phyloP scores from a whole-genome alignment of 2,888 invertebrate species.

The Ormia ochracea region DNA sequence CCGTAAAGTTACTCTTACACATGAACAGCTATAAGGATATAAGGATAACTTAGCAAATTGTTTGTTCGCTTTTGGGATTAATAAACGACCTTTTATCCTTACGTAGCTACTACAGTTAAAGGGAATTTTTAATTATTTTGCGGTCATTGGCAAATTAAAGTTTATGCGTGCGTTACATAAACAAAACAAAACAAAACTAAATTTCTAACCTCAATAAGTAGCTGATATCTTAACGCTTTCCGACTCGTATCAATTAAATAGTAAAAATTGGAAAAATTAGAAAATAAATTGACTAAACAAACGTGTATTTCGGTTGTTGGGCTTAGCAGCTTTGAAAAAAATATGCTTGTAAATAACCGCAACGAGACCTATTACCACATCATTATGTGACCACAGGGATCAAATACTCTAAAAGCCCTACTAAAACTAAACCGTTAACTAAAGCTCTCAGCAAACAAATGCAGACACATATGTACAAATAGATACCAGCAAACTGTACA shows the following conservation, averaged over 20 bases:
- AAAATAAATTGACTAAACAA: slow-evolving; percentile 24
- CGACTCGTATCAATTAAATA: slow-evolving; percentile 3
- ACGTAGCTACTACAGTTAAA: neutral
- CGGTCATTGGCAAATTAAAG: neutral
- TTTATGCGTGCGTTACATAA: neutral
- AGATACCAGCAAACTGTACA: neutral
- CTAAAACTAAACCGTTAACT: slow-evolving; percentile 56
- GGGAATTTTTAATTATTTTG: slow-evolving; percentile 25
- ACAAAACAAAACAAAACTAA: slow-evolving; percentile 10
- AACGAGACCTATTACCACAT: slow-evolving; percentile 70
- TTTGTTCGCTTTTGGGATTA: slow-evolving; percentile 8
- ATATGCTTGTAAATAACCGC: slow-evolving; percentile 60
- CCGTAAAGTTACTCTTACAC: neutral
- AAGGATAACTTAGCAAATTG: neutral
- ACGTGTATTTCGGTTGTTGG: slow-evolving; percentile 2
- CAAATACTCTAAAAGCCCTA: slow-evolving; percentile 61
- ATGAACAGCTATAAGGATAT: neutral
- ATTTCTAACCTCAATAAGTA: slow-evolving; percentile 23
- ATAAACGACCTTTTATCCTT: neutral
- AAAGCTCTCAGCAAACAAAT: slow-evolving; percentile 35
- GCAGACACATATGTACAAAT: neutral
- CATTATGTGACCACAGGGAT: slow-evolving; percentile 73
- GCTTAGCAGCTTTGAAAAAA: slow-evolving; percentile 38
- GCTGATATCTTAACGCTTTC: slow-evolving; percentile 17
- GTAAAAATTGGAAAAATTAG: slow-evolving; percentile 5